Conservation (phyloP, 2,888 invertebrate species). For the Tetramorium bicarinatum region DNA sequence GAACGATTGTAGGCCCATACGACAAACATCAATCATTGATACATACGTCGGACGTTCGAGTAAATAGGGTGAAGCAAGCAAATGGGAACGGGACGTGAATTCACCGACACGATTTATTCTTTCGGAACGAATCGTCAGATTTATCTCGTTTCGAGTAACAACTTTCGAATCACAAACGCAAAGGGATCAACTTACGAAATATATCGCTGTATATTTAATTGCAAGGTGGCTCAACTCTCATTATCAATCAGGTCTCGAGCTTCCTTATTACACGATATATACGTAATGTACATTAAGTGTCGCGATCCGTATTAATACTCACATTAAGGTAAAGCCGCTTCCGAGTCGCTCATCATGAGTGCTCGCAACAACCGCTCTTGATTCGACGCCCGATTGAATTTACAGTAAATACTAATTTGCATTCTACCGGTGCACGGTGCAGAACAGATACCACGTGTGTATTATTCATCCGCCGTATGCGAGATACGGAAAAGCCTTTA, state of each 20-base stretch:
- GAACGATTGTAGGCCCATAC: slow-evolving; percentile 47
- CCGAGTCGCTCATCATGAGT: slow-evolving; percentile 31
- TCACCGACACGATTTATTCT: slow-evolving; percentile 31
- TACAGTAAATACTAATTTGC: slow-evolving; percentile 43
- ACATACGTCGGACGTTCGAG: slow-evolving; percentile 20
- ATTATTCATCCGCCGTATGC: neutral
- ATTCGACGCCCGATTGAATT: slow-evolving; percentile 49
- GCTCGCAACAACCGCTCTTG: slow-evolving; percentile 26
- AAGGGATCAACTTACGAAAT: slow-evolving; percentile 7
- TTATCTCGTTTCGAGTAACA: slow-evolving; percentile 3
- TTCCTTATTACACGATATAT: neutral
- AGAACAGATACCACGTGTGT: slow-evolving; percentile 34
- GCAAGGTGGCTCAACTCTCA: neutral
- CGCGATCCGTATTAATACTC: slow-evolving; percentile 46
- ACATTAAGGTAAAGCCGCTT: slow-evolving; percentile 36
- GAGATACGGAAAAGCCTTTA: slow-evolving; percentile 39
- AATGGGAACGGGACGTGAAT: neutral
- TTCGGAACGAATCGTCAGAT: slow-evolving; percentile 7
- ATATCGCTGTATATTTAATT: neutral
- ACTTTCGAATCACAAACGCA: neutral
- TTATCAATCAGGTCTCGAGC: slow-evolving; percentile 24
- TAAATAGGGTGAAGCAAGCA: slow-evolving; percentile 31
- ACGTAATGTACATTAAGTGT: neutral
- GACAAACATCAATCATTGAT: slow-evolving; percentile 50
- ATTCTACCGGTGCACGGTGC: slow-evolving; percentile 43